A percentile compares a stretch with the other conserved stretches of the same genome.
Conservation (phyloP, 2,797 vertebrate genomes). For the Varecia variegata region DNA sequence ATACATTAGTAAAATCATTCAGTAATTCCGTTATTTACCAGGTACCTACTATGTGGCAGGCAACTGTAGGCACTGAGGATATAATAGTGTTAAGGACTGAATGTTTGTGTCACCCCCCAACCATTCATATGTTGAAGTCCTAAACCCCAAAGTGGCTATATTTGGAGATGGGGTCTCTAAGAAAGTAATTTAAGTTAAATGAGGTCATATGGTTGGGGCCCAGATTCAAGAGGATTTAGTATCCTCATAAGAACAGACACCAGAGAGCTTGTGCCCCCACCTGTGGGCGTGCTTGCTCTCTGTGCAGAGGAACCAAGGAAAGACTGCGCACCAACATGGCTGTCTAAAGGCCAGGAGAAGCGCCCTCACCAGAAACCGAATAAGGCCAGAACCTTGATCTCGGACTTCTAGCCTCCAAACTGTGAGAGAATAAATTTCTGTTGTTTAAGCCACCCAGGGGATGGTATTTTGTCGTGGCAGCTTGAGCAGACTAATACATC, state of each 20-base stretch:
- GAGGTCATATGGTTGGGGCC: background rate
- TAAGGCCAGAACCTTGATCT: background rate
- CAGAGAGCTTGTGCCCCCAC: background rate
- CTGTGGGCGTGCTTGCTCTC: background rate
- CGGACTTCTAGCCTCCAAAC: background rate
- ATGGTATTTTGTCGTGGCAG: background rate
- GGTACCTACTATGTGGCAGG: background rate
- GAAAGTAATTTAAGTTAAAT: background rate
- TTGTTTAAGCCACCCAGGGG: background rate
- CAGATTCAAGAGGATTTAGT: background rate
- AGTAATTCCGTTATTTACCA: conserved; percentile 10
- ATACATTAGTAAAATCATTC: conserved; percentile 9
- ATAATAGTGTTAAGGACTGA: background rate
- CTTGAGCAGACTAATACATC: background rate
- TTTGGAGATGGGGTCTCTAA: background rate
- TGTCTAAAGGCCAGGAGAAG: background rate
- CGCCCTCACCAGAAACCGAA: background rate
- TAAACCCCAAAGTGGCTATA: background rate
- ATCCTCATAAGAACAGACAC: background rate
- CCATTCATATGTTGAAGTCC: background rate
- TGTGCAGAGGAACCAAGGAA: background rate
- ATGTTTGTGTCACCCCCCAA: background rate
- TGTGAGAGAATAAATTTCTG: background rate
- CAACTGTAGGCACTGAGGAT: background rate
- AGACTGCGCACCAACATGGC: background rate